phyloP scores from a whole-genome alignment of 2,888 invertebrate genomes.

The Aspidiotus rigidus region DNA sequence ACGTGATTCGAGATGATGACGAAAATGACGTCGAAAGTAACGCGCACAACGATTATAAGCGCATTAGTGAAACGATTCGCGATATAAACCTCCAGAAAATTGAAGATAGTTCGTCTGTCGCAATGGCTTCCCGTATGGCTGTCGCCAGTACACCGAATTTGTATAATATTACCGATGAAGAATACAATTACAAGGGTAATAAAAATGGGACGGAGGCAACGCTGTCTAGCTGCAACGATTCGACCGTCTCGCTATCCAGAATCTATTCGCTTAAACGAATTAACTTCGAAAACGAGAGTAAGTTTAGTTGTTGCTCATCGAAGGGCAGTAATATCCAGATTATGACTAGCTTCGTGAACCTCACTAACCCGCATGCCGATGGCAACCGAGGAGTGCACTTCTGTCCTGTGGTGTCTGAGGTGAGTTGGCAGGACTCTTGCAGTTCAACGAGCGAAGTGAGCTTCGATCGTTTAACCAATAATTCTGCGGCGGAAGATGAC shows the following conservation, averaged over 20 bases:
- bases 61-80: too few relatives aligned
- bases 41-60: constrained; percentile 18
- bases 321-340: constrained; percentile 39
- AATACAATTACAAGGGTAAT: constrained; percentile 29
- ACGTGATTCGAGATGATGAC: constrained; percentile 35
- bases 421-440: constrained; percentile 62
- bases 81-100: background rate
- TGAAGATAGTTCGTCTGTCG: constrained; percentile 6
- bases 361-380: constrained; percentile 35
- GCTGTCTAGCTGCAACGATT: constrained; percentile 27
- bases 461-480: background rate
- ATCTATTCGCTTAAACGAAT: constrained; percentile 38
- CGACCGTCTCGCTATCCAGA: constrained; percentile 38
- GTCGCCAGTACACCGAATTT: constrained; percentile 56
- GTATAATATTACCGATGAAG: constrained; percentile 31
- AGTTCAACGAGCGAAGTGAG: constrained; percentile 40
- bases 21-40: constrained; percentile 33
- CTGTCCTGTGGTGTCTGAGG: constrained; percentile 68
- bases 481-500: constrained; percentile 26
- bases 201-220: background rate
- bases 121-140: constrained; percentile 38
- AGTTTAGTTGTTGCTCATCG: constrained; percentile 38
- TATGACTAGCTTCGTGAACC: constrained; percentile 40
- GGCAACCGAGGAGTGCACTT: constrained; percentile 62
- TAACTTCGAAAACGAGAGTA: constrained; percentile 37